These are phyloP conservation scores for Dione juno DNA, from an alignment of 2,888 invertebrate genomes.

Conservation along the genomic window DNA sequence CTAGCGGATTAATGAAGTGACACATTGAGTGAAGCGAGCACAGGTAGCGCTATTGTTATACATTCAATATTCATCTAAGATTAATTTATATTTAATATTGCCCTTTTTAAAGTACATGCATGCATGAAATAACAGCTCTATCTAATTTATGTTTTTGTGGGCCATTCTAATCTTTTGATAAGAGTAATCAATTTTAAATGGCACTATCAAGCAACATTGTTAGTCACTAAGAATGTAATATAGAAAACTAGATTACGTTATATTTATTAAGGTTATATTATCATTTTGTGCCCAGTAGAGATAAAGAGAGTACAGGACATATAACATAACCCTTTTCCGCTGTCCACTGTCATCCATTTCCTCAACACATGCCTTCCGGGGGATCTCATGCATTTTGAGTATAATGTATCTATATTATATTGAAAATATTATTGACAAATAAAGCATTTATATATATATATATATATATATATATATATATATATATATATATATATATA, in stretches of 20 bases:
- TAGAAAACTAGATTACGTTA: neutral
- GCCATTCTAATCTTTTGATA: slow-evolving; percentile 13
- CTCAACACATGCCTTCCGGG: no score
- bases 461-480: no score
- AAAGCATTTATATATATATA: no score
- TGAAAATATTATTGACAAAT: no score
- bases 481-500: no score
- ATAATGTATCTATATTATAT: no score
- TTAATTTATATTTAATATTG: neutral
- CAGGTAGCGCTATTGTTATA: neutral
- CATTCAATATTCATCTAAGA: neutral
- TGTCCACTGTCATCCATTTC: no score
- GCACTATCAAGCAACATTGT: slow-evolving; percentile 8
- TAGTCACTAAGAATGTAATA: neutral
- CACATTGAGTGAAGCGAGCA: neutral
- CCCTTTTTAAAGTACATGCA: neutral
- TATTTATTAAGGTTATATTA: neutral
- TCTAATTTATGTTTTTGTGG: neutral
- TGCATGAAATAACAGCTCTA: slow-evolving; percentile 1
- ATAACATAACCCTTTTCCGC: no score
- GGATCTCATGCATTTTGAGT: no score
- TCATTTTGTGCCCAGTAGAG: no score
- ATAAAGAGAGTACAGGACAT: no score
- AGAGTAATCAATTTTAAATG: slow-evolving; percentile 19
- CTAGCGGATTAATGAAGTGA: neutral